A percentile compares a stretch with the other conserved stretches of the same genome.
phyloP scores from a whole-genome alignment of 2,797 vertebrate species.

The Mallotus villosus region DNA sequence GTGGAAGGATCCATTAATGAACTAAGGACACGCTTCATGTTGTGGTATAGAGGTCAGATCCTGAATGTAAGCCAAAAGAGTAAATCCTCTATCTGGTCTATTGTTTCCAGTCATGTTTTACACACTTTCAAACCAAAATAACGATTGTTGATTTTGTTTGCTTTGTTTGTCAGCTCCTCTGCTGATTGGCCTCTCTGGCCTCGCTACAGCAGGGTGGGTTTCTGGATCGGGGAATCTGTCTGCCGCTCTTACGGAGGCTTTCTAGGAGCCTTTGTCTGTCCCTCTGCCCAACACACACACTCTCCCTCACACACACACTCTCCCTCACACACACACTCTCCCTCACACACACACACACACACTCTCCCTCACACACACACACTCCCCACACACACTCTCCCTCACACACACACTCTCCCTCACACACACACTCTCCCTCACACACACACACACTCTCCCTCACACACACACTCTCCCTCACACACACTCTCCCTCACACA shows the following conservation, averaged over 20 bases:
- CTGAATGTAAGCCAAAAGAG: conserved; percentile 56
- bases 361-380: too few relatives aligned
- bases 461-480: too few relatives aligned
- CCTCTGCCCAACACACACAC: conserved; percentile 13
- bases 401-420: neutral
- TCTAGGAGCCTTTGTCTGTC: neutral
- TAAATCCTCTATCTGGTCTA: conserved; percentile 33
- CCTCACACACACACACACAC: too few relatives aligned
- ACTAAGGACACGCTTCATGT: conserved; percentile 27
- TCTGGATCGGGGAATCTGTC: neutral
- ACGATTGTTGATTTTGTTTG: neutral
- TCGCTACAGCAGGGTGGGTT: neutral
- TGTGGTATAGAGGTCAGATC: conserved; percentile 42
- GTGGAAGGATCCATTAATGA: conserved; percentile 37
- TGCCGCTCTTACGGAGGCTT: neutral
- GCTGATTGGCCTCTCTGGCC: neutral
- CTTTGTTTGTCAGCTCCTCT: neutral
- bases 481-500: too few relatives aligned
- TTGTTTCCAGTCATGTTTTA: conserved; percentile 29
- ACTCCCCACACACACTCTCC: too few relatives aligned
- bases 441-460: conserved; percentile 7
- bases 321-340: too few relatives aligned
- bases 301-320: neutral
- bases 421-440: too few relatives aligned
- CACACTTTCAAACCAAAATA: conserved; percentile 40